Base-by-base conservation (phyloP, 92 coral and sea anemone genomes). In the Anthopleura xanthogrammica region DNA sequence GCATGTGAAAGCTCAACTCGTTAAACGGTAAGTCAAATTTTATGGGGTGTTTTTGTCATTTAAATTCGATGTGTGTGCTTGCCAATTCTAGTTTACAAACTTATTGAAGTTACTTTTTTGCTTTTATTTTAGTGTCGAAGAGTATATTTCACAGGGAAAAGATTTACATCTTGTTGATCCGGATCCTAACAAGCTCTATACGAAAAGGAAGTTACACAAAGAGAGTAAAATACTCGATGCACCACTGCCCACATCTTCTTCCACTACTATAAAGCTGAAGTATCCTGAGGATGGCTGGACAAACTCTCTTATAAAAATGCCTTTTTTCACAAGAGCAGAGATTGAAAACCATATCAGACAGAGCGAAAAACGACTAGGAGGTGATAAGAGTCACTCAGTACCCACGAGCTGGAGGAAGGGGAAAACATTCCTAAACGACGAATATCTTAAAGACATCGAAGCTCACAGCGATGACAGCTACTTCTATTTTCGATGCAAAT, bases 341-440 rank as follows among this genome's bases (percentile, higher is more conserved):
- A 86, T 86, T 14, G 72, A 81, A 48, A 43, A 75, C 56, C 86
- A 86, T 60, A 81, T 86, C 20, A 48, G 55, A 16, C 22, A 86
- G 41, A 75, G 77, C 17, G 86, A 86, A 29, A 86, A 86, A 36
- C 57, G 82, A 41, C 58, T 90, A 42, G 92, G 88, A 60, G 16
- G 17, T 11, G 78, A 89, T 56, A 66, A 73, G 3, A 77, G 66
- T 55, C 86, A 90, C 77, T 76, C 89, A n/a, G 90, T 90, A 1
- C 90, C 89, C 12, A 84, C 85, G 16, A 78, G 88, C 60, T 84
- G 79, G 86, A 87, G 87, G 36, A 87, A 87, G 81, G 93, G 79
- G 19, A 86, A 83, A 80, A 90, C 90, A 36, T 90, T 87, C 80
- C 83, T 90, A 19, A 80, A 83, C 54, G 93, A 89, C 72, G 87